Base-by-base conservation (phyloP, 2,113 vertebrate species). In the Tyto alba region DNA sequence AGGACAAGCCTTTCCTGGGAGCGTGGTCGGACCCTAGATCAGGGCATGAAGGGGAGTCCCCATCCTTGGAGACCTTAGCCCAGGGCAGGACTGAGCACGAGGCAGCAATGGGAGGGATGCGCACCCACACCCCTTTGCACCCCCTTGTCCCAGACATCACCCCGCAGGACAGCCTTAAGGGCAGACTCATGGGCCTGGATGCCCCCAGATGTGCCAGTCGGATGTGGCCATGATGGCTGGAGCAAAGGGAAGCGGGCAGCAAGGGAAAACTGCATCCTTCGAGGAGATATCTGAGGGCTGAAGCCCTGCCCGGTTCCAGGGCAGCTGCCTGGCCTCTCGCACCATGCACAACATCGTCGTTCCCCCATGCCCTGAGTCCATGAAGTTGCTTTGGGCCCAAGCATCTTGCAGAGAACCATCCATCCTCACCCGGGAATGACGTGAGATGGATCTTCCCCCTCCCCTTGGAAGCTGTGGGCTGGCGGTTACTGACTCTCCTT, bases 191-290 rank as follows among this genome's bases (percentile, higher is more conserved):
- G 17, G 40, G 29, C 15, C 36, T 73, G 20, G 7, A 20, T 67
- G 38, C 22, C 38, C 57, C 60, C 41, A 66, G 13, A 13, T 59
- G 25, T 5, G 14, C 34, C 21, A 2, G 16, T 20, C 2, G 8
- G 36, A 36, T 0, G 1, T 23, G 23, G 15, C 26, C 5, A 0
- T 25, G 26, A 40, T 1, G 13, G 5, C 23, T 66, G 34, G 8
- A 68, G 45, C 3, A 18, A 72, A 82, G 15, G 7, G 30, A 8
- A 71, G 45, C 0, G 1, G 11, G 19, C 32, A 55, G 60, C 36
- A 15, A 62, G 10, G 13, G 17, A 63, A 40, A 93, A 30, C 14
- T 16, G 3, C 9, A 62, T 59, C 25, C 17, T 75, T 45, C 12
- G 7, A 15, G 14, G 36, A 30, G 7, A 30, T 0, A 1, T 45